Evolutionary conservation across 23 tunicate genomes (phyloP).

Genomic region (Ascidia mentula): DNA sequence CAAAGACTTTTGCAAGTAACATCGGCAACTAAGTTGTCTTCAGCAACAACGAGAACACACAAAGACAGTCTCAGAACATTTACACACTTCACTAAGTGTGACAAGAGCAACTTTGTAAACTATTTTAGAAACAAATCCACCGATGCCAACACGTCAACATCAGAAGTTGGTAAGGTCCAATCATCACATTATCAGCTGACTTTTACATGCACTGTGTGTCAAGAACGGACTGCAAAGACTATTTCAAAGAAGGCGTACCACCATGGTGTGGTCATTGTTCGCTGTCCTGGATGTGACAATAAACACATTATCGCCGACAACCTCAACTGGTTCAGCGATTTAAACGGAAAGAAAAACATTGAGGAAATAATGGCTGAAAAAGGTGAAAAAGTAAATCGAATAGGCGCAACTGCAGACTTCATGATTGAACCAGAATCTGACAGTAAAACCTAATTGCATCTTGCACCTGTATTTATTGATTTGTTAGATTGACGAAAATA

Average conservation of each 20-base stretch:
- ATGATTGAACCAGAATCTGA: conserved; percentile 41
- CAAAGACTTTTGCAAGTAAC: background rate
- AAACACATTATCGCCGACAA: conserved; percentile 95
- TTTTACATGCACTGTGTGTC: conserved; percentile 87
- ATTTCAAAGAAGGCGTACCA: conserved; percentile 91
- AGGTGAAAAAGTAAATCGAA: conserved; percentile 80
- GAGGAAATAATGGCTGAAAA: conserved; percentile 94
- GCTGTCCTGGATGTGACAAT: conserved; percentile 80
- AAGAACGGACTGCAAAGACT: conserved; percentile 58
- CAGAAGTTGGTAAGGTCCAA: conserved; percentile 22
- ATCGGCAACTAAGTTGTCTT: no score
- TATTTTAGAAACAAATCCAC: no score
- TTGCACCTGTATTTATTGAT: no score
- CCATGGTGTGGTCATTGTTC: conserved; percentile 91
- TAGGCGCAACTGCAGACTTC: conserved; percentile 42
- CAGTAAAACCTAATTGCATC: no score
- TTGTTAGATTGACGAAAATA: no score
- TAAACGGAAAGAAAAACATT: conserved; percentile 90
- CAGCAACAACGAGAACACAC: no score
- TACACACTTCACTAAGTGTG: no score
- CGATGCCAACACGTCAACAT: no score
- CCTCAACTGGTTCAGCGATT: conserved; percentile 90
- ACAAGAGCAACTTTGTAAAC: no score
- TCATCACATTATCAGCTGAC: conserved; percentile 61
- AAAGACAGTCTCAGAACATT: no score